These are phyloP conservation scores for Aphelocoma californica DNA, from an alignment of 2,797 vertebrate genomes.

Conservation along the genomic window DNA sequence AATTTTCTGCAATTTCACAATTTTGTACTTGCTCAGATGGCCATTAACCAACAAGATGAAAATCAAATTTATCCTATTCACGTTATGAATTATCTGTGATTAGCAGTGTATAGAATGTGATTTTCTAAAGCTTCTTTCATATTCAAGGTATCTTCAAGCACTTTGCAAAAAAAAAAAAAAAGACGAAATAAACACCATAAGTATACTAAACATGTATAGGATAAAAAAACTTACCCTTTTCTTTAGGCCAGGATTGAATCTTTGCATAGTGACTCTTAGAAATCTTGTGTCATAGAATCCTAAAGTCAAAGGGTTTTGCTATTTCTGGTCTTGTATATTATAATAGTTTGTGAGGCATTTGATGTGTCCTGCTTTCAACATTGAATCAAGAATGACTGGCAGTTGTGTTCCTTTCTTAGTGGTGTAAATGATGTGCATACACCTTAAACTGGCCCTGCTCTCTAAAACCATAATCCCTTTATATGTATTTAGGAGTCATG, in stretches of 20 bases:
- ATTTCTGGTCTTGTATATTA: neutral
- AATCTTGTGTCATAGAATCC: neutral
- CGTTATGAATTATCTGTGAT: slow-evolving; percentile 58
- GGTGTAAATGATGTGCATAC: neutral
- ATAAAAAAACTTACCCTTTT: slow-evolving; percentile 1
- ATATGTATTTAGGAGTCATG: neutral
- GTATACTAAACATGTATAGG: neutral
- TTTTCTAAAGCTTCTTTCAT: slow-evolving; percentile 64
- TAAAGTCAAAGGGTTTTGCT: neutral
- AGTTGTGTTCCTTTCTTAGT: neutral
- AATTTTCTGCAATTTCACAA: slow-evolving; percentile 54
- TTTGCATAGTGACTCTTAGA: neutral
- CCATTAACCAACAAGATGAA: slow-evolving; percentile 56
- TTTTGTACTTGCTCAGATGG: slow-evolving; percentile 54
- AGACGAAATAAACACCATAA: neutral
- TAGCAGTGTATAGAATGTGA: slow-evolving; percentile 60
- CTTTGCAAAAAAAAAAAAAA: neutral
- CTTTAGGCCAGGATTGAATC: neutral
- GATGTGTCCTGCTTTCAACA: neutral
- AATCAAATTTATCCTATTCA: slow-evolving; percentile 64
- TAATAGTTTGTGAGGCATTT: neutral
- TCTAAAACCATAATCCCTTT: neutral
- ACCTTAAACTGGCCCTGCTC: neutral
- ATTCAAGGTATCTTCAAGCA: slow-evolving; percentile 51
- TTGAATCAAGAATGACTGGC: neutral